Evolutionary conservation across 2,797 vertebrate genomes (phyloP).

Genomic region (Scomberomorus guttatus): DNA sequence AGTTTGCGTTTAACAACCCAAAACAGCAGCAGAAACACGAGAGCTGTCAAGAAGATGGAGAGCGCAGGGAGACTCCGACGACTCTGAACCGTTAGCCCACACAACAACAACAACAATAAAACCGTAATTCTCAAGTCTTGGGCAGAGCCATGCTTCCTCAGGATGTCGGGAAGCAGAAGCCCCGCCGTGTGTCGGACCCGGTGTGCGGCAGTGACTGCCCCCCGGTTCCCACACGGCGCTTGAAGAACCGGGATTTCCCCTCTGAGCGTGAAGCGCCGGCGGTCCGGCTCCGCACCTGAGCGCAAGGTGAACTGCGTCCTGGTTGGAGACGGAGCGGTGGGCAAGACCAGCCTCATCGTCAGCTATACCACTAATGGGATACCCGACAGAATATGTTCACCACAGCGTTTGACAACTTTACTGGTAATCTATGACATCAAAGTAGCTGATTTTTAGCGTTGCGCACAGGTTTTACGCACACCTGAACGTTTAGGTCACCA

Average conservation of each 20-base stretch:
- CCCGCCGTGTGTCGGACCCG: constrained; percentile 65
- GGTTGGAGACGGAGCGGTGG: constrained; percentile 93
- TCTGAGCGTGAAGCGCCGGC: constrained; percentile 48
- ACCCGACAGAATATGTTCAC: constrained; percentile 92
- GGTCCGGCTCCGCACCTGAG: constrained; percentile 77
- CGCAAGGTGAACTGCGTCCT: constrained; percentile 92
- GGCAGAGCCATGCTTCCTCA: constrained; percentile 68
- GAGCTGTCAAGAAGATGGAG: constrained; percentile 18
- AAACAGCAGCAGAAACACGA: background rate
- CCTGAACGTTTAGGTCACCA: background rate
- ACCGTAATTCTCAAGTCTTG: too few species aligned
- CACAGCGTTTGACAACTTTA: constrained; percentile 93
- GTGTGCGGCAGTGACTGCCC: constrained; percentile 40
- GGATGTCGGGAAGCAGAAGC: constrained; percentile 62
- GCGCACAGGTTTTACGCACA: constrained; percentile 32
- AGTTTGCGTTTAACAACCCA: background rate
- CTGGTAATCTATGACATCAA: constrained; percentile 78
- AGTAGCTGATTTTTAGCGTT: background rate
- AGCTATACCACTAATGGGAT: constrained; percentile 96
- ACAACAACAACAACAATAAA: background rate
- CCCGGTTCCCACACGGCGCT: constrained; percentile 40
- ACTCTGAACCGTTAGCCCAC: background rate
- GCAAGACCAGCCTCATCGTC: constrained; percentile 93
- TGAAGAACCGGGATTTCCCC: constrained; percentile 62
- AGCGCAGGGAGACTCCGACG: background rate